A percentile compares a stretch with the other conserved stretches of the same genome.
phyloP scores from a whole-genome alignment of 2,888 invertebrate species.

The Drosophila limbata region DNA sequence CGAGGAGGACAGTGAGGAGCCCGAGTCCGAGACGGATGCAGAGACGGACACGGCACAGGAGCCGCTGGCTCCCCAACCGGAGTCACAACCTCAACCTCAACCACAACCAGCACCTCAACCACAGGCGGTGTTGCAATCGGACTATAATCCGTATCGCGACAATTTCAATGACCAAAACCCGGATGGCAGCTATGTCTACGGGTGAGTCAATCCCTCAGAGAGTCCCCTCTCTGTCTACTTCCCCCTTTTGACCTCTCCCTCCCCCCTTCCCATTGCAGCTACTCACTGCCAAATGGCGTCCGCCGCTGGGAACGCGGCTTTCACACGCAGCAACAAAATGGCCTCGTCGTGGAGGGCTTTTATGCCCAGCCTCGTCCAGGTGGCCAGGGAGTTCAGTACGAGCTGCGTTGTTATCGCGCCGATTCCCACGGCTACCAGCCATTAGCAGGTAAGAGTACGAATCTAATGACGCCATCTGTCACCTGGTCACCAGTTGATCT shows the following conservation, averaged over 20 bases:
- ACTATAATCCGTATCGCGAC: slow-evolving; percentile 68
- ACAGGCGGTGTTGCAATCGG: neutral
- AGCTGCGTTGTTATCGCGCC: slow-evolving; percentile 73
- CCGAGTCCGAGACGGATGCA: slow-evolving; percentile 34
- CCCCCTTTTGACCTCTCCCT: neutral
- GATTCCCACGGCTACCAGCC: slow-evolving; percentile 65
- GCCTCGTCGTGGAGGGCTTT: slow-evolving; percentile 72
- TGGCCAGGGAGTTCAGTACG: slow-evolving; percentile 47
- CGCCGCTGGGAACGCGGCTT: slow-evolving; percentile 72
- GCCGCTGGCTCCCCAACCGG: neutral
- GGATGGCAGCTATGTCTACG: slow-evolving; percentile 73
- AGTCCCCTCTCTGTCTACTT: neutral
- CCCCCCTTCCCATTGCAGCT: slow-evolving; percentile 30
- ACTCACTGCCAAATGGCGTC: slow-evolving; percentile 73
- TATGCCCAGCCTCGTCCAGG: slow-evolving; percentile 64
- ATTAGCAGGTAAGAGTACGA: slow-evolving; percentile 45
- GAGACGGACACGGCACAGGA: slow-evolving; percentile 13
- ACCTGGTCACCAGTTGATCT: neutral
- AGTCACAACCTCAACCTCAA: too few species aligned
- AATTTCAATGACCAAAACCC: slow-evolving; percentile 68
- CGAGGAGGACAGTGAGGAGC: slow-evolving; percentile 45
- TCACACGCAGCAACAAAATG: slow-evolving; percentile 38
- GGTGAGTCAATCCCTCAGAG: slow-evolving; percentile 47
- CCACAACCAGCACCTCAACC: neutral
- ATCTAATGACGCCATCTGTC: neutral